Base-by-base conservation (phyloP, 2,888 invertebrate species). In the Drosophila siamana region DNA sequence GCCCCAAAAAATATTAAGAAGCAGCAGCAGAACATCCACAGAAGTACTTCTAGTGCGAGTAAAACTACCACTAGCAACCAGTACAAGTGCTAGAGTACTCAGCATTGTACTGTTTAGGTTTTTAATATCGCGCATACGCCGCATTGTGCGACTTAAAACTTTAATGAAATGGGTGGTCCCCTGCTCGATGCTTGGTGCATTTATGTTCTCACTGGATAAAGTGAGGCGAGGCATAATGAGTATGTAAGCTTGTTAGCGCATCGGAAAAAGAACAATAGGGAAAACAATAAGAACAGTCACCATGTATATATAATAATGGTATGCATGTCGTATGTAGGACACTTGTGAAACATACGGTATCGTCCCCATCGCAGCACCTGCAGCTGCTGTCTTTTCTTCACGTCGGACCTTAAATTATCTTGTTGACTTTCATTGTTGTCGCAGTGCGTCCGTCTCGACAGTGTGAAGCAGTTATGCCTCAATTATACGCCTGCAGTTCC, bases 121-220 rank as follows among this genome's bases (percentile, higher is more conserved):
- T 62, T 56, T 61, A 71, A 66, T 54, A 70, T 74, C 36, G 60
- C 64, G 57, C 60, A 75, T 75, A 69, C 81, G 69, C 69, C 66
- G 62, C 72, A 67, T 68, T 63, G 67, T 64, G 26, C 56, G 56
- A 52, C 41, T 60, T 67, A 38, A 63, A 81, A 78, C 69, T 73
- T 80, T 71, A 80, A 78, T 76, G 63, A 80, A 84, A 80, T 80
- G 73, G 63, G 73, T 73, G 52, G 62, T 26, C 48, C 48, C 46
- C 57, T 24, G 13, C 33, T 15, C 13, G 50, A 15, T 59, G 11
- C 26, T 7, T 26, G 6, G 6, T 26, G 65, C 50, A 60, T 54
- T 41, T 43, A 55, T 22, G 43, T 48, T 51, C 56, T 15, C 60
- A 30, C 56, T 43, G 46, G 16, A 51, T 43, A 33, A 47, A 50